Percentiles rank a stretch among this genome's conserved stretches.
Conservation (phyloP, 2,888 invertebrate species). For the Rhagium mordax region DNA sequence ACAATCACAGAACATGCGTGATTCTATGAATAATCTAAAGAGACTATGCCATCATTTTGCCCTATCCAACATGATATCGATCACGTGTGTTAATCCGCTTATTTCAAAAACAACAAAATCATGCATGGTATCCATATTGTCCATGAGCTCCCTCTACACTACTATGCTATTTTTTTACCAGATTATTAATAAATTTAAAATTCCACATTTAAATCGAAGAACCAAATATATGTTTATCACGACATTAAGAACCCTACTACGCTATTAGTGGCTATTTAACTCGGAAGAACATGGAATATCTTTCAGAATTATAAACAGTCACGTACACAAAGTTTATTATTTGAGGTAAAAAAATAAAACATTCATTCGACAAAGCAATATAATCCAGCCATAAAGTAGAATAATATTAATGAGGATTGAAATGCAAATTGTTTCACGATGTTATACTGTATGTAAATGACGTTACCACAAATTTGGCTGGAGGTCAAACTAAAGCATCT, state of each 20-base stretch:
- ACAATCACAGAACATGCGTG: constrained; percentile 47
- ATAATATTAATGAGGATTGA: constrained; percentile 50
- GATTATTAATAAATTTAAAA: no score
- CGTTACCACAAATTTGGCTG: constrained; percentile 56
- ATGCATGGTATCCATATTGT: no score
- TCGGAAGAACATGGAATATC: not conserved
- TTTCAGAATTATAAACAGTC: not conserved
- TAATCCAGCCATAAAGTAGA: not conserved
- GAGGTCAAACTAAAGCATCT: constrained; percentile 56
- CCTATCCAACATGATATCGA: not conserved
- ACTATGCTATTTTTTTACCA: no score
- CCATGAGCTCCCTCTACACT: no score
- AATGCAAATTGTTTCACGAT: constrained; percentile 60
- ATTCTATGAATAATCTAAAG: constrained; percentile 44
- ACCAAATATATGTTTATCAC: not conserved
- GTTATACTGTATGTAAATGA: constrained; percentile 60
- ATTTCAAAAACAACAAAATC: not conserved
- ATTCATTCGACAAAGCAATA: no score
- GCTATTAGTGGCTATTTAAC: not conserved
- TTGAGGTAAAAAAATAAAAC: not conserved
- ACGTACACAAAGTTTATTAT: not conserved
- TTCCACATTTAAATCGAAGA: not conserved
- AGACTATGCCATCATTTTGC: constrained; percentile 27
- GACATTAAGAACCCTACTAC: not conserved
- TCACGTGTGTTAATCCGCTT: not conserved